Evolutionary conservation across 2,113 vertebrate species (phyloP).

Genomic region (Onychorhynchus coronatus): DNA sequence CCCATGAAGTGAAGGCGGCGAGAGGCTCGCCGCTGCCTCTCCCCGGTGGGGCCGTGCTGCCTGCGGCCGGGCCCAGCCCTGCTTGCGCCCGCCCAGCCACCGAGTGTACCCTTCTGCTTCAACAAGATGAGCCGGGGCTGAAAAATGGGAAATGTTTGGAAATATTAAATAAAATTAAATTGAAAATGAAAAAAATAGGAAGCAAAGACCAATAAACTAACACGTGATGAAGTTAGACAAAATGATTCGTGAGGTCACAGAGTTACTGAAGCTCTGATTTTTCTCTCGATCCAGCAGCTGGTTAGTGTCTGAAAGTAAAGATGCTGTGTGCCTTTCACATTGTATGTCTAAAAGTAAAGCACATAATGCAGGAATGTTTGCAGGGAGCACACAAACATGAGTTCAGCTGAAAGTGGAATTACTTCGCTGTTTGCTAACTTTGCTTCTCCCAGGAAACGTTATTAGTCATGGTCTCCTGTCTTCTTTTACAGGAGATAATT

Average conservation of each 20-base stretch:
- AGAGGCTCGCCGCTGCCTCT: too few relatives aligned
- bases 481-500: too few relatives aligned
- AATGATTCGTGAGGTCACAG: background rate
- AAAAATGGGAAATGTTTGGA: background rate
- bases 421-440: background rate
- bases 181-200: too few relatives aligned
- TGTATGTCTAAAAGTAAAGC: fast-evolving
- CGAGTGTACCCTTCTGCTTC: fast-evolving
- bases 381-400: background rate
- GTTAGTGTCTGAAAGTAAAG: background rate
- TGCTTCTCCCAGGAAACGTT: background rate
- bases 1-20: background rate
- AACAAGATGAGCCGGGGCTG: too few relatives aligned
- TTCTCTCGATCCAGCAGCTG: background rate
- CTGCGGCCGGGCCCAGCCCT: background rate
- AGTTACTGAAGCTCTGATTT: background rate
- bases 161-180: background rate
- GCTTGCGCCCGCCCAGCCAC: too few relatives aligned
- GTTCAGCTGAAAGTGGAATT: background rate
- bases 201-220: background rate
- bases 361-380: background rate
- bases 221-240: background rate
- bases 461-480: fast-evolving
- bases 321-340: background rate
- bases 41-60: fast-evolving